Evolutionary conservation across 2,888 invertebrate genomes (phyloP).

Genomic region (Tinea pellionella): DNA sequence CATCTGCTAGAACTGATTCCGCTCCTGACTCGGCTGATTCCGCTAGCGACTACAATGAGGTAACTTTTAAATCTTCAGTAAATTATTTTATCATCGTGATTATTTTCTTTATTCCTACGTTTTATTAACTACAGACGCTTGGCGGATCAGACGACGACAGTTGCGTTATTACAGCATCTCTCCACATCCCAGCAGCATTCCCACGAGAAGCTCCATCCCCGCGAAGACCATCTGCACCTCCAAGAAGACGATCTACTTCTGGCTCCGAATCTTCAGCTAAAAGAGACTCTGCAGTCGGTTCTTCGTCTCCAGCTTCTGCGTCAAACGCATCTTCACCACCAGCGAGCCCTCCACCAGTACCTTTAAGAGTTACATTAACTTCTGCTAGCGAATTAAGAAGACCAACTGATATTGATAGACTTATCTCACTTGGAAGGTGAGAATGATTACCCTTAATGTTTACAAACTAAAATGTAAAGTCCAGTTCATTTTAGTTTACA

Average conservation of each 20-base stretch:
- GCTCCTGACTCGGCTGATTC: constrained; percentile 66
- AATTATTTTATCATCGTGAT: background rate
- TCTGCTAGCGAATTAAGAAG: constrained; percentile 69
- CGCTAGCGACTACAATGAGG: constrained; percentile 65
- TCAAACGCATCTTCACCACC: constrained; percentile 44
- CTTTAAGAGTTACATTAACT: constrained; percentile 69
- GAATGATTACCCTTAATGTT: background rate
- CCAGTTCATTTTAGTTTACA: no score
- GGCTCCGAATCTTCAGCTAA: constrained; percentile 42
- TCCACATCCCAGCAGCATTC: constrained; percentile 78
- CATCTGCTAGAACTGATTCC: constrained; percentile 39
- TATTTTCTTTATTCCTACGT: background rate
- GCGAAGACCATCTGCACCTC: constrained; percentile 32
- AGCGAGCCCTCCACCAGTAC: constrained; percentile 64
- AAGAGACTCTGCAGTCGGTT: constrained; percentile 75
- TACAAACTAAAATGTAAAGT: constrained; percentile 4
- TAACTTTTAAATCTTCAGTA: constrained; percentile 19
- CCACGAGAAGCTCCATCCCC: constrained; percentile 62
- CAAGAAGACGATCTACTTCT: constrained; percentile 24
- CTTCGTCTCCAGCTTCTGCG: constrained; percentile 43
- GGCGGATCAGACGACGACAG: constrained; percentile 72
- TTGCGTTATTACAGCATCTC: constrained; percentile 81
- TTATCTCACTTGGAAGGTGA: constrained; percentile 44
- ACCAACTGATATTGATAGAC: constrained; percentile 44
- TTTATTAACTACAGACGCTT: constrained; percentile 48